A percentile compares a stretch with the other conserved stretches of the same genome.
Conservation (phyloP, 2,113 vertebrate genomes). For the Catagonus wagneri region DNA sequence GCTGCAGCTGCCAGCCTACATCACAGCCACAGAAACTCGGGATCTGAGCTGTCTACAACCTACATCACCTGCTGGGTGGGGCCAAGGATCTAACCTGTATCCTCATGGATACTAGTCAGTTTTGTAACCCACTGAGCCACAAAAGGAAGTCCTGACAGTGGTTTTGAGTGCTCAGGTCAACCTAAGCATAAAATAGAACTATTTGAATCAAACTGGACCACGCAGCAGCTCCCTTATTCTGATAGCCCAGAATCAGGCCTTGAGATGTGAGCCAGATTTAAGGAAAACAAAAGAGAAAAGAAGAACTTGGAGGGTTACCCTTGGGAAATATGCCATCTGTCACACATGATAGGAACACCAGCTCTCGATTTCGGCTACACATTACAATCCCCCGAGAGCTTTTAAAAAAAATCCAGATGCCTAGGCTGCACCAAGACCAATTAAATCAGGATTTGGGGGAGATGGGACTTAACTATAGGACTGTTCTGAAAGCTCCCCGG, state of each 20-base stretch:
- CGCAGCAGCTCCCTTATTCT: neutral
- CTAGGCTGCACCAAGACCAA: neutral
- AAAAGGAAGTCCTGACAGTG: neutral
- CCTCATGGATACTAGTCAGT: too few species aligned
- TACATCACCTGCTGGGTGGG: too few species aligned
- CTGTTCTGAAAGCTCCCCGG: neutral
- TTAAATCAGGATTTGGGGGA: neutral
- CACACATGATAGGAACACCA: neutral
- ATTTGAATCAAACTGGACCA: neutral
- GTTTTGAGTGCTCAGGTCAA: neutral
- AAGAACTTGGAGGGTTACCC: neutral
- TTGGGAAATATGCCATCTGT: neutral
- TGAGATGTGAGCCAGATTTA: neutral
- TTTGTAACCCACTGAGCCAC: too few species aligned
- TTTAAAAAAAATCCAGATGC: conserved; percentile 2
- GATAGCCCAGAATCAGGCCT: neutral
- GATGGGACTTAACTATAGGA: neutral
- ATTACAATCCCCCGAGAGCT: neutral
- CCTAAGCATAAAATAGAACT: neutral
- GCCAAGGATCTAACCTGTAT: too few species aligned
- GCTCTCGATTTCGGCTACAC: neutral
- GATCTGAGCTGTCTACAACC: too few species aligned
- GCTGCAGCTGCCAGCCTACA: too few species aligned
- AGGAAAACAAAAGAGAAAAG: neutral
- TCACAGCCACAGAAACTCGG: too few species aligned